phyloP scores from a whole-genome alignment of 2,888 invertebrate species.

The Aphodius granarius region DNA sequence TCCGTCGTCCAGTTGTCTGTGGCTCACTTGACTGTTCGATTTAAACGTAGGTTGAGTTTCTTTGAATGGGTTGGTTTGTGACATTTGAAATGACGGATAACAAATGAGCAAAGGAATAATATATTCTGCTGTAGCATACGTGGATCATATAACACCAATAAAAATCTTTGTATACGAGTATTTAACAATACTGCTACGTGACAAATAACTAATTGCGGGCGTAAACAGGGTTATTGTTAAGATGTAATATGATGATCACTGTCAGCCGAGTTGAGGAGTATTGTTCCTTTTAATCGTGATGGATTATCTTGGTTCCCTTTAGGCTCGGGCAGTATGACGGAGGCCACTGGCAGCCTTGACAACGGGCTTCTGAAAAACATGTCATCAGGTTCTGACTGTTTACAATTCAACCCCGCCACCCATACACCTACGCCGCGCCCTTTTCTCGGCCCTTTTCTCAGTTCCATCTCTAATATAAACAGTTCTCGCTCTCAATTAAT shows the following conservation, averaged over 20 bases:
- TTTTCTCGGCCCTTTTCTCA: neutral
- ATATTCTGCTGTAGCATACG: no score
- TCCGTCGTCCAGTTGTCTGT: no score
- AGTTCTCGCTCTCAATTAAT: neutral
- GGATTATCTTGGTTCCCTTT: neutral
- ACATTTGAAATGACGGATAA: no score
- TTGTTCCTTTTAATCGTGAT: neutral
- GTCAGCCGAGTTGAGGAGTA: neutral
- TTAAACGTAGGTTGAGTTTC: no score
- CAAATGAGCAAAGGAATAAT: no score
- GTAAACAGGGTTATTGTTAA: neutral
- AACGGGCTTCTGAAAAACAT: slow-evolving; percentile 5
- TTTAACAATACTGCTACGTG: neutral
- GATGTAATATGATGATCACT: neutral
- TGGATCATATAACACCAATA: neutral
- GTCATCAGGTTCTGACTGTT: slow-evolving; percentile 15
- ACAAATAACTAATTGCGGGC: neutral
- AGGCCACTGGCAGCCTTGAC: neutral
- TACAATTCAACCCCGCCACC: neutral
- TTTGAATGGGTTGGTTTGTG: no score
- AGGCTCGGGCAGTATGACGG: neutral
- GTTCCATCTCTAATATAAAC: neutral
- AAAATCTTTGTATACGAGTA: neutral
- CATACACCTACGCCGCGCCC: neutral
- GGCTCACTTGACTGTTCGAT: no score